A percentile compares a stretch with the other conserved stretches of the same genome.
Conservation (phyloP, 2,113 vertebrate species). For the Riparia riparia region DNA sequence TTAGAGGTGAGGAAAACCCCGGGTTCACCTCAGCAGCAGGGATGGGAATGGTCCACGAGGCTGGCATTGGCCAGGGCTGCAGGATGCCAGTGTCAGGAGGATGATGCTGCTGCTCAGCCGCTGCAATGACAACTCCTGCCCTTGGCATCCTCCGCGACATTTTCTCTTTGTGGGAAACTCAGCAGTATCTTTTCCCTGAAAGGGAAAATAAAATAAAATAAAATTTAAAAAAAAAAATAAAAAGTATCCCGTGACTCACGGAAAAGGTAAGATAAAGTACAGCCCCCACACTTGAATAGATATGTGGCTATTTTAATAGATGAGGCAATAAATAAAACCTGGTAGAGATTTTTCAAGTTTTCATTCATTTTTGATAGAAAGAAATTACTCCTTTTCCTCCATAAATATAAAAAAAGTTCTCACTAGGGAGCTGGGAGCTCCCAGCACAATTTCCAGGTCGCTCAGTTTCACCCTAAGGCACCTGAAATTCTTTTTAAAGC, state of each 20-base stretch:
- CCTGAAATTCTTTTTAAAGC: background rate
- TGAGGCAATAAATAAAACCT: constrained; percentile 54
- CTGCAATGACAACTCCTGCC: background rate
- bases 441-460: background rate
- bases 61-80: rapidly evolving
- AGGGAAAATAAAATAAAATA: background rate
- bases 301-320: constrained; percentile 45
- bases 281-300: constrained; percentile 16
- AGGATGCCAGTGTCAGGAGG: rapidly evolving
- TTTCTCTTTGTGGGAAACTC: background rate
- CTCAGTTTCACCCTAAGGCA: background rate
- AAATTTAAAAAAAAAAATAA: no score
- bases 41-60: background rate
- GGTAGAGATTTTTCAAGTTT: constrained; percentile 38
- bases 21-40: rapidly evolving
- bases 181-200: background rate
- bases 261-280: background rate
- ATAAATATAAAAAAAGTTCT: background rate
- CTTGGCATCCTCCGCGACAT: background rate
- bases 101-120: background rate
- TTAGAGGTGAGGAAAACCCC: background rate
- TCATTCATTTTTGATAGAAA: constrained; percentile 48
- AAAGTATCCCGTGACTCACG: background rate
- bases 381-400: constrained; percentile 21
- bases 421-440: background rate